Evolutionary conservation across 2,888 invertebrate genomes (phyloP), one percentile per base, ranked within the genome.

Genomic region (Busseola fusca): DNA sequence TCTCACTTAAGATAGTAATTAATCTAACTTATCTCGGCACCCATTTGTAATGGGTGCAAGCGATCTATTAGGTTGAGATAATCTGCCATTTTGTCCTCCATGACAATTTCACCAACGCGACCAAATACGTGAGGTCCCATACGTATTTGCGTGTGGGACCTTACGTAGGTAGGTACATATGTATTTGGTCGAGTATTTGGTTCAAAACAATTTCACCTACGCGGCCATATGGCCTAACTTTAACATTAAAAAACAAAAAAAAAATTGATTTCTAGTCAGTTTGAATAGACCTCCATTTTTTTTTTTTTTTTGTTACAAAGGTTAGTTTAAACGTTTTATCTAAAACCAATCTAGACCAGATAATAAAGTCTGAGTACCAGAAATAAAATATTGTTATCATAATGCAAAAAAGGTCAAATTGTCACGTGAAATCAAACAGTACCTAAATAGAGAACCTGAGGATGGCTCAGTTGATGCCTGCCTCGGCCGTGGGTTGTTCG

Each of bases 1-100:
- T 57, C 59, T 64, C 70, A 63, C 72, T 67, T 78, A 74, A 76
- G 83, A 76, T 60, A 62, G 76, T 65, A 82, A 83, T 84, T 83
- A 84, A 83, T 84, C 82, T 74, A 72, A 69, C 63, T 75, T 75
- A 84, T 78, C 76, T 75, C 6, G 10, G 16, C 10, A 54, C 59
- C 59, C 66, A 63, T 78, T 72, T 67, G 75, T 73, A 79, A 83
- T 72, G 74, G 76, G 83, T 76, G 74, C 56, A 62, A 48, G 62
- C 76, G 75, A 77, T 84, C 67, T 82, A 78, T 76, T 76, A 68
- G 45, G 48, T 69, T 59, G 27, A 82, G 72, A 78, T 74, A 80
- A 80, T 69, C 69, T 62, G 57, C 64, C 56, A 62, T 76, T 80
- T 81, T 72, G 76, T 75, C 69, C 42, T 74, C 50, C 27, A 42